Conservation (phyloP, 2,113 vertebrate genomes). For the Eubucco bourcierii region DNA sequence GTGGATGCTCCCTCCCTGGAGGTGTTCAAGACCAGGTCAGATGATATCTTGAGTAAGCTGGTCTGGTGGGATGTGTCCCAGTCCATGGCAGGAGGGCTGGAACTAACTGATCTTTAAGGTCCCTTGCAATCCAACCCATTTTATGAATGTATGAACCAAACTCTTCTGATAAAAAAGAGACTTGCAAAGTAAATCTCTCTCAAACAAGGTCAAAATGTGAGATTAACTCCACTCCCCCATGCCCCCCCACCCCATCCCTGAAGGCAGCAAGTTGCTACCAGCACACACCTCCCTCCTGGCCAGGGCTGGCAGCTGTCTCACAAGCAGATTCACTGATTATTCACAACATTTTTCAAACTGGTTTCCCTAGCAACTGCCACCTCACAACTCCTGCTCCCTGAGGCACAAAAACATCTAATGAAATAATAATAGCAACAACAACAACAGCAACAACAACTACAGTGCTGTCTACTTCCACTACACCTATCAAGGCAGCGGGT, state of each 20-base stretch:
- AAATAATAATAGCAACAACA: conserved; percentile 21
- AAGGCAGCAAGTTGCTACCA: conserved; percentile 29
- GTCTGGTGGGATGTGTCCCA: no score
- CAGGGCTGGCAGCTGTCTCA: conserved; percentile 61
- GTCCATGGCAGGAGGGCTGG: no score
- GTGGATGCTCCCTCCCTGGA: no score
- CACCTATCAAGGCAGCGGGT: neutral
- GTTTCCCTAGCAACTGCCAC: conserved; percentile 74
- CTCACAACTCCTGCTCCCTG: neutral
- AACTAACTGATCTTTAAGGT: no score
- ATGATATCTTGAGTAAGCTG: no score
- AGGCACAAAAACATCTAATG: conserved; percentile 49
- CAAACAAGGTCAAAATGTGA: neutral
- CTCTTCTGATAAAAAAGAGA: neutral
- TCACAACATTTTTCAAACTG: conserved; percentile 26
- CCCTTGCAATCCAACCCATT: no score
- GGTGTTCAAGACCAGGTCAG: no score
- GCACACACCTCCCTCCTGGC: conserved; percentile 38
- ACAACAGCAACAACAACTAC: neutral
- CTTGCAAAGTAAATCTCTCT: neutral
- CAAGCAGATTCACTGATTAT: conserved; percentile 60
- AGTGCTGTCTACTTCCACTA: neutral
- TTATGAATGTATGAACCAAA: no score
- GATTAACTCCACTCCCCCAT: neutral
- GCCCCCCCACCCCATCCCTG: neutral